phyloP scores from a whole-genome alignment of 2,113 vertebrate species.

The Upupa epops region DNA sequence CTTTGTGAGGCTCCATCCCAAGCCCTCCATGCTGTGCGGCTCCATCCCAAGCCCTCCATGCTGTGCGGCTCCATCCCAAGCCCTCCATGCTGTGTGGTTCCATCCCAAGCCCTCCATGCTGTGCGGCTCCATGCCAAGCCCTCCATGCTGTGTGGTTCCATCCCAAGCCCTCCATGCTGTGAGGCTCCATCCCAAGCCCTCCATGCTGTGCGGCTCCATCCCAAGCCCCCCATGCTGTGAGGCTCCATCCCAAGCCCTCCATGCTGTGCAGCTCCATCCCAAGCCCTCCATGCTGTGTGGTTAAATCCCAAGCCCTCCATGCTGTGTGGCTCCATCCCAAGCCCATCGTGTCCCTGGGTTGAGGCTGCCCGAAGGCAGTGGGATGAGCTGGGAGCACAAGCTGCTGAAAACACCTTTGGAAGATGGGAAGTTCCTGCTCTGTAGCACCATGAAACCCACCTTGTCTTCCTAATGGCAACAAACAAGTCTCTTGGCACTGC shows the following conservation, averaged over 20 bases:
- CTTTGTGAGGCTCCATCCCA: not conserved
- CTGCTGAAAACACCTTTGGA: not conserved
- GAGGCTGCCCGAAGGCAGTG: not conserved
- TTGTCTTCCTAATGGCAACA: not conserved
- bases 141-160: not conserved
- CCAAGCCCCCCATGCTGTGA: not conserved
- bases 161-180: not conserved
- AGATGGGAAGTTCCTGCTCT: not conserved
- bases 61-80: not conserved
- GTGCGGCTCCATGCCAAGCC: not conserved
- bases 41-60: not conserved
- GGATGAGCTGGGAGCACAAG: not conserved
- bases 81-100: not conserved
- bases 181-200: not conserved
- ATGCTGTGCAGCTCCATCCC: too few relatives aligned
- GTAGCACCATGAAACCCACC: not conserved
- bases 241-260: too few relatives aligned
- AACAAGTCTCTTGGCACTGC: rapidly evolving
- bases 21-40: too few relatives aligned
- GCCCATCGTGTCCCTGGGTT: rapidly evolving
- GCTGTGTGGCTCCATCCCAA: not conserved
- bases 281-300: too few relatives aligned
- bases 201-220: too few relatives aligned
- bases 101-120: not conserved
- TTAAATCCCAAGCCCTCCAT: too few relatives aligned